Evolutionary conservation across 2,797 vertebrate species (phyloP).

Genomic region (Phalanger gymnotis): DNA sequence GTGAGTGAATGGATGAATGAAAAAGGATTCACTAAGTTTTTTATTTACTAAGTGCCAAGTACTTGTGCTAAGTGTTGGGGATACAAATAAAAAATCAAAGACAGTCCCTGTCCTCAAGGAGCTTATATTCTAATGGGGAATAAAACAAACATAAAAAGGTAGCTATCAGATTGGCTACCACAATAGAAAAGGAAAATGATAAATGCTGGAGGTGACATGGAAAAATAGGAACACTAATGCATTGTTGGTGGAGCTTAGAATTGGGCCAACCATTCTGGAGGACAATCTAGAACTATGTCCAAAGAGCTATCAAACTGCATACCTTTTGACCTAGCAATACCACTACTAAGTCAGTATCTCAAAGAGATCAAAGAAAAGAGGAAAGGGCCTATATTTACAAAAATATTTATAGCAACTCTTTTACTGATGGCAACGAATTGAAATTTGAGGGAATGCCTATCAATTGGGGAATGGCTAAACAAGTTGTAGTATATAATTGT

Average conservation of each 20-base stretch:
- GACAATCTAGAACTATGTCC: background rate
- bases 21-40: too few species aligned
- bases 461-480: background rate
- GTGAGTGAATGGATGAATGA: background rate
- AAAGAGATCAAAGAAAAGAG: background rate
- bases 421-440: background rate
- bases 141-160: too few species aligned
- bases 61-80: background rate
- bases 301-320: background rate
- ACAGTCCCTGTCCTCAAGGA: background rate
- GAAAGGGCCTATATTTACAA: background rate
- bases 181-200: background rate
- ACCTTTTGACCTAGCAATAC: background rate
- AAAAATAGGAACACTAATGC: background rate
- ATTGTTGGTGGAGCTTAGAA: background rate
- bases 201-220: background rate
- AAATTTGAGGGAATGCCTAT: background rate
- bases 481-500: background rate
- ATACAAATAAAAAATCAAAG: background rate
- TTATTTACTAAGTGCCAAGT: too few species aligned
- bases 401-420: background rate
- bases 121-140: background rate
- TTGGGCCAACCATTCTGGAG: background rate
- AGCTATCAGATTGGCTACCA: background rate
- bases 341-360: background rate